A percentile compares a stretch with the other conserved stretches of the same genome.
Conservation (phyloP, 2,888 invertebrate species). For the Microdon myrmicae region DNA sequence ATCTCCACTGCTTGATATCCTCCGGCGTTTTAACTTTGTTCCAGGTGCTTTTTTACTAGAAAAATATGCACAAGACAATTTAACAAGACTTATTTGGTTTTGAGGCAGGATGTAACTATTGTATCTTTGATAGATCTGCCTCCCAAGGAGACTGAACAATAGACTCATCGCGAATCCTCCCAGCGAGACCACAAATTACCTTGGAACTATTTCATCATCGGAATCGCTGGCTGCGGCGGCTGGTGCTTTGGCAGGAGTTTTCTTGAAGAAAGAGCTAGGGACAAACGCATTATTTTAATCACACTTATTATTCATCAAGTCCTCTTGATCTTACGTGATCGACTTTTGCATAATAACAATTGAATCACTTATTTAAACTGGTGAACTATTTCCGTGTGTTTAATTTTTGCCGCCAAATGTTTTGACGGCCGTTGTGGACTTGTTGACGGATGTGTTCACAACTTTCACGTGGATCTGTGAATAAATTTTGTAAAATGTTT, state of each 20-base stretch:
- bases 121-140: conserved; percentile 15
- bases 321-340: conserved; percentile 60
- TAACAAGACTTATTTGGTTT: conserved; percentile 11
- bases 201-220: conserved; percentile 48
- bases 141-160: conserved; percentile 21
- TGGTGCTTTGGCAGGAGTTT: conserved; percentile 55
- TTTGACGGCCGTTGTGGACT: conserved; percentile 11
- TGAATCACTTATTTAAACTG: neutral
- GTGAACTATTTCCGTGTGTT: neutral
- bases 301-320: conserved; percentile 8
- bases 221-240: conserved; percentile 21
- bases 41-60: conserved; percentile 33
- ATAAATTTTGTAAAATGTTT: too few relatives aligned
- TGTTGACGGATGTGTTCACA: conserved; percentile 1
- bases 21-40: conserved; percentile 49
- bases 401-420: conserved; percentile 26
- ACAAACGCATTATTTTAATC: conserved; percentile 9
- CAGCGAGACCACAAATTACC: conserved; percentile 42
- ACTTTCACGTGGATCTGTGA: too few relatives aligned
- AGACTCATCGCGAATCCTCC: conserved; percentile 44
- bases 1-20: conserved; percentile 61
- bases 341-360: conserved; percentile 60
- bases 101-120: conserved; percentile 4
- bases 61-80: conserved; percentile 38
- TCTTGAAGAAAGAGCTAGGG: conserved; percentile 66